Evolutionary conservation across 2,113 vertebrate genomes (phyloP), one percentile per base, ranked within the genome.

Genomic region (Oncorhynchus mykiss): DNA sequence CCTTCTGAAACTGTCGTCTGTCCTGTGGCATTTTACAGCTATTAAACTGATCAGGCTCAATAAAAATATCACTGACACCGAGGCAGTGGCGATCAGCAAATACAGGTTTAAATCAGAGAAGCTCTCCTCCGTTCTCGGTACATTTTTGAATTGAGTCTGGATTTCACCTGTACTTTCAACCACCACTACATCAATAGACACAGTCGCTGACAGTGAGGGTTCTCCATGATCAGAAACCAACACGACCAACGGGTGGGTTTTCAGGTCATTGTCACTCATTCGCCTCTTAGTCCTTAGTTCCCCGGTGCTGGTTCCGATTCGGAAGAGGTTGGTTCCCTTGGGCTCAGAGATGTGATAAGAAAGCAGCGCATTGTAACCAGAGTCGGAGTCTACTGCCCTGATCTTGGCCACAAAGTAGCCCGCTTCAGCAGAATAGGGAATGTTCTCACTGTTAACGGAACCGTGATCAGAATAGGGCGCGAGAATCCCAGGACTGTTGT

Each of bases 381-480:
- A 84, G 59, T 85, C 84, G 0, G 78, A 66, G 45, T 83, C 84
- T 22, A 71, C 45, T 54, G 84, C 84, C 39, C 81, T 71, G 27
- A 85, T 76, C 71, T 80, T 82, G 67, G 81, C 64, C 39, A 85
- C 84, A 70, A 83, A 78, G 67, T 94, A 92, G 60, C 93, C 91
- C 27, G 91, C 90, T 77, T 93, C 91, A 75, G 93, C 94, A 83
- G 92, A 92, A 66, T 90, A 87, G 20, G 94, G 90, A 75, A 95
- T 91, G 14, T 29, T 86, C 83, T 95, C 94, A 90, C 87, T 2
- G 90, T 91, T 75, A 86, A 4, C 0, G 80, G 93, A 48, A 57
- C 91, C 93, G 0, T 93, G 93, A 71, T 88, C 64, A 77, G 88
- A 88, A 66, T 74, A 87, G 4, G 94, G 95, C 13, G 93, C 89